Evolutionary conservation across 2,888 invertebrate species (phyloP).

Genomic region (Andricus curvator): DNA sequence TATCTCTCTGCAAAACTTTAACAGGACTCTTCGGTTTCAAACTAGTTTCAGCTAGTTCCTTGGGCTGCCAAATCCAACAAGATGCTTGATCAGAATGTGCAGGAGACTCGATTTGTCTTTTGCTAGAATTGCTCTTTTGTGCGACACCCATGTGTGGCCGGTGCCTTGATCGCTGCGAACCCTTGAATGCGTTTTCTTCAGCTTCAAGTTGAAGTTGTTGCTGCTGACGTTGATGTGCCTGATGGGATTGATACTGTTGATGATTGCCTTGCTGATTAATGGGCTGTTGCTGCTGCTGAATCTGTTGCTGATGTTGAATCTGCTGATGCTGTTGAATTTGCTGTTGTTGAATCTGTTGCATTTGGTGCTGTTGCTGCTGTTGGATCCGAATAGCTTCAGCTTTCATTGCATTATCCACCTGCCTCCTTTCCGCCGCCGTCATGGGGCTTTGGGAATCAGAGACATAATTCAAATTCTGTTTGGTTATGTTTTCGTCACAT

Average conservation of each 20-base stretch:
- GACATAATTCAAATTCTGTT: conserved; percentile 59
- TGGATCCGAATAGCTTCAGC: conserved; percentile 55
- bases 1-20: conserved; percentile 52
- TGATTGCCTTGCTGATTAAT: not conserved
- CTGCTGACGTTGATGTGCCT: conserved; percentile 50
- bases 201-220: conserved; percentile 44
- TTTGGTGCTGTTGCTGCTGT: conserved; percentile 43
- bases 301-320: conserved; percentile 58
- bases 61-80: conserved; percentile 55
- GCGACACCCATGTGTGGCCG: conserved; percentile 62
- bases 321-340: conserved; percentile 58
- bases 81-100: conserved; percentile 58
- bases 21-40: conserved; percentile 66
- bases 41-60: conserved; percentile 56
- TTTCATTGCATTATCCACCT: conserved; percentile 63
- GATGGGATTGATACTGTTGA: conserved; percentile 45
- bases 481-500: conserved; percentile 40
- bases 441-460: conserved; percentile 51
- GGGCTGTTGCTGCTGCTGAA: conserved; percentile 55
- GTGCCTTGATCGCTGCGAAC: not conserved
- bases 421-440: conserved; percentile 41
- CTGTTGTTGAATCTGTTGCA: conserved; percentile 42
- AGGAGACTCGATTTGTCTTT: conserved; percentile 63
- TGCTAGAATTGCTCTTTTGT: conserved; percentile 62
- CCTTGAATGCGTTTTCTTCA: not conserved